Percentiles rank a stretch among this genome's conserved stretches.
phyloP scores from a whole-genome alignment of 2,113 vertebrate species.

The Sceloporus tristichus region DNA sequence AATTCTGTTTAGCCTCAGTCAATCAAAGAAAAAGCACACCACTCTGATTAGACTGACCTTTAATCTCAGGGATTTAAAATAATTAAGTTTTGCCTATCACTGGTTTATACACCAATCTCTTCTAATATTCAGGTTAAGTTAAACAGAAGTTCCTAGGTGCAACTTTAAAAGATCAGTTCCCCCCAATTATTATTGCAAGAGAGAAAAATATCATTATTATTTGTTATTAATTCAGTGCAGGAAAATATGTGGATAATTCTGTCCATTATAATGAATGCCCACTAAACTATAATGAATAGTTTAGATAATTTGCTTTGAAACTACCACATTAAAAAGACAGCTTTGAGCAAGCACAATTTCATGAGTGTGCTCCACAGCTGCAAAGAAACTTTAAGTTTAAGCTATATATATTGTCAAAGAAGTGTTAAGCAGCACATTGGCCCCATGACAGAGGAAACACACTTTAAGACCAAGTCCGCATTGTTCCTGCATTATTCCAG shows the following conservation, averaged over 20 bases:
- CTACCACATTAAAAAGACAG: neutral
- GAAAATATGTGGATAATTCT: neutral
- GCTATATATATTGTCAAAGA: rapidly evolving
- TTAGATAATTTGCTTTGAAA: neutral
- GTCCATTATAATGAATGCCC: too few species aligned
- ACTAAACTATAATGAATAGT: neutral
- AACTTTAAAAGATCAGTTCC: neutral
- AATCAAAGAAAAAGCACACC: neutral
- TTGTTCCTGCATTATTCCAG: neutral
- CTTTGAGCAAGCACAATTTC: conserved; percentile 2
- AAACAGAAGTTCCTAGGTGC: neutral
- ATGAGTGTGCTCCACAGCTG: neutral
- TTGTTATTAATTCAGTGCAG: neutral
- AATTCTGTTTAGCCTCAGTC: neutral
- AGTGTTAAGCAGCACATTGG: neutral
- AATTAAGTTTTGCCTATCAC: neutral
- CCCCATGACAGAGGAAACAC: neutral
- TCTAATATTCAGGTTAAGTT: neutral
- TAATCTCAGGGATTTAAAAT: neutral
- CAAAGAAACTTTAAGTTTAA: neutral
- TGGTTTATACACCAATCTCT: neutral
- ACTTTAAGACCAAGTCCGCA: neutral
- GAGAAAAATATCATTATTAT: neutral
- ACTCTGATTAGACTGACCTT: neutral
- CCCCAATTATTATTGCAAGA: neutral